Evolutionary conservation across 1,140 invertebrate genomes (phyloP), one percentile per base, ranked within the genome.

Genomic region (Hydropsyche tenuis): DNA sequence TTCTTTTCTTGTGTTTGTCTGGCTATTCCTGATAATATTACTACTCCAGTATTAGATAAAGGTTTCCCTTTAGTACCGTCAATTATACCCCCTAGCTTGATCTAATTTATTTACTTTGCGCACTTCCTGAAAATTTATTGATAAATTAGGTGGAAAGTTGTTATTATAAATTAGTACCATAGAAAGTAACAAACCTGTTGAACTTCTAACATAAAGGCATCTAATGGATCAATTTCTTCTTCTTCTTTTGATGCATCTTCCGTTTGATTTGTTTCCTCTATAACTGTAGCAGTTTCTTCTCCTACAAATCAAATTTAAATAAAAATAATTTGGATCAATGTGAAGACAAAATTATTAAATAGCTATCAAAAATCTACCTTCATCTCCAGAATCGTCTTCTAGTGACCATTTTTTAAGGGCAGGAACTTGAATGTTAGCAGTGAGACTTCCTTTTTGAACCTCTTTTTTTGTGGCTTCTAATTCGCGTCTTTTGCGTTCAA

Each of bases 151-250:
- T 51, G 16, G 4, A n/a, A 48, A 48, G 4, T n/a, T 48, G 2
- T 7, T 14, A 3, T 60, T 5, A 37, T 45, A 18, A 66, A 45
- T 18, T 3, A 16, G 22, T 64, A n/a, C 7, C 7, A 64, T 6
- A 27, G 22, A 64, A 69, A 4, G 11, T 11, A 53, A 51, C n/a
- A 60, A 78, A 81, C 83, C 77, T 85, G 80, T 79, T 86, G 85
- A 62, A 89, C 87, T 82, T 89, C 94, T 81, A 92, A 89, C 97
- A 99, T 99, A 80, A 94, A 99, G 6, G 96, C 96, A 90, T 99
- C 96, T 5, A 99, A 84, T 12, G 97, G 95, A 88, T 99, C 97
- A 60, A 97, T 90, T 83, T 98, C 96, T 75, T 96, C 87, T 75
- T 85, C 85, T 37, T 80, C 83, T 81, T 72, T 85, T 22, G 65